These are phyloP conservation scores for Porites divaricata DNA, from an alignment of 92 coral and sea anemone genomes.

Conservation along the genomic window DNA sequence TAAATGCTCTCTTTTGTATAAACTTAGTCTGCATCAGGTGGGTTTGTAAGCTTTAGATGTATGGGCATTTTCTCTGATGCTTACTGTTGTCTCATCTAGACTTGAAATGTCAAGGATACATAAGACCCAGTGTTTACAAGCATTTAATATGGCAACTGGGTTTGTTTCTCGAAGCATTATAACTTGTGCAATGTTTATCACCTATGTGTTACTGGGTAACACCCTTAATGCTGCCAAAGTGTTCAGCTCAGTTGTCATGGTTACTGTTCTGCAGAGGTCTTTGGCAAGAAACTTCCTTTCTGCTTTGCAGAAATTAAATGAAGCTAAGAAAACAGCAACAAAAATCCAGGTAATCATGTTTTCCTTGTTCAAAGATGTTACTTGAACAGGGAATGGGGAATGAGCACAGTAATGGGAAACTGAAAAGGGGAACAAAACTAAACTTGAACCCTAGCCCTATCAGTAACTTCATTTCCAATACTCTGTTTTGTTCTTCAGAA, in stretches of 20 bases:
- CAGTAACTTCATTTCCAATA: too few species aligned
- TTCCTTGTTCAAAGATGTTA: background rate
- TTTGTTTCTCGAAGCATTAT: constrained; percentile 68
- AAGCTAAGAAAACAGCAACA: constrained; percentile 62
- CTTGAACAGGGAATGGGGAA: too few species aligned
- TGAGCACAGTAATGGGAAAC: background rate
- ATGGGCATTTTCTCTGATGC: background rate
- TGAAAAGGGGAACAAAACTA: background rate
- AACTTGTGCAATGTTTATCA: constrained; percentile 73
- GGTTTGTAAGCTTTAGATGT: too few species aligned
- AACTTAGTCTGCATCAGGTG: too few species aligned
- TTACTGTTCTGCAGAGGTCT: constrained; percentile 59
- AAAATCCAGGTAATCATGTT: constrained; percentile 70
- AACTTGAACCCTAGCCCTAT: background rate
- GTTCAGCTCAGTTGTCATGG: constrained; percentile 80
- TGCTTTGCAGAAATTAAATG: constrained; percentile 67
- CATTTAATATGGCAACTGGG: constrained; percentile 75
- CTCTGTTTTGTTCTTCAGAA: too few species aligned
- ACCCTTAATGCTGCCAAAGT: constrained; percentile 77
- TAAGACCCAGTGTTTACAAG: constrained; percentile 66
- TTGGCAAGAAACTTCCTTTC: constrained; percentile 73
- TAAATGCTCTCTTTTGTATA: too few species aligned
- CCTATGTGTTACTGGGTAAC: constrained; percentile 81
- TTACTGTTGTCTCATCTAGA: constrained; percentile 41
- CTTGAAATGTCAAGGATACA: constrained; percentile 68